These are phyloP conservation scores for Antechinus flavipes DNA, from an alignment of 2,113 vertebrate species.

Conservation along the genomic window DNA sequence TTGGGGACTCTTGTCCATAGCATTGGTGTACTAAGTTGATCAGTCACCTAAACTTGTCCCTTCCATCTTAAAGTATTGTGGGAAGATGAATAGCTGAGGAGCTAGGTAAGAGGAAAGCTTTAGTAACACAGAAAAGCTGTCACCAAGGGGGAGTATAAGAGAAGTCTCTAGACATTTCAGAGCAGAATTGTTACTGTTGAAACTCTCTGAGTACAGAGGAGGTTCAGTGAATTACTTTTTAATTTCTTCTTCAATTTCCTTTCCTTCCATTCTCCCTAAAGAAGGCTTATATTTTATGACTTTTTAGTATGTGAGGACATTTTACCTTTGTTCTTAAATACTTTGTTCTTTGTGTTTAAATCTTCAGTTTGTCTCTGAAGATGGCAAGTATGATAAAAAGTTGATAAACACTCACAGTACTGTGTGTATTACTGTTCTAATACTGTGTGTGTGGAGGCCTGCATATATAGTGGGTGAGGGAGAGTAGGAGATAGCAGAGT, in stretches of 20 bases:
- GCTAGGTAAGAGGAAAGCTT: background rate
- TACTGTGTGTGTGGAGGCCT: background rate
- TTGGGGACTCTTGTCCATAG: background rate
- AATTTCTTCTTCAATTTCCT: background rate
- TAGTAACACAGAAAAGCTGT: background rate
- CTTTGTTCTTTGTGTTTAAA: background rate
- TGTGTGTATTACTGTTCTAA: background rate
- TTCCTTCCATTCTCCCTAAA: background rate
- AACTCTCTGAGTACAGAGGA: background rate
- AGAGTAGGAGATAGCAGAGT: accelerated
- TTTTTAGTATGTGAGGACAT: background rate
- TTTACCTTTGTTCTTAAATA: background rate
- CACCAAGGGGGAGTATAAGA: background rate
- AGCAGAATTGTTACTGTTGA: background rate
- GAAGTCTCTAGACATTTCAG: background rate
- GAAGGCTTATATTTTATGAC: background rate
- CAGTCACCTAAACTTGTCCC: background rate
- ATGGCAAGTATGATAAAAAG: background rate
- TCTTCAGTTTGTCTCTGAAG: background rate
- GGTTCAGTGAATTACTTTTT: background rate
- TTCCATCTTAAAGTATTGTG: background rate
- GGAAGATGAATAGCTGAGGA: background rate
- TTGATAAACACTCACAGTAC: background rate
- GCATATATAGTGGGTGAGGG: too few relatives aligned
- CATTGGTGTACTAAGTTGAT: background rate